These are phyloP conservation scores for Morpho helenor DNA, from an alignment of 2,888 invertebrate genomes.

Conservation along the genomic window DNA sequence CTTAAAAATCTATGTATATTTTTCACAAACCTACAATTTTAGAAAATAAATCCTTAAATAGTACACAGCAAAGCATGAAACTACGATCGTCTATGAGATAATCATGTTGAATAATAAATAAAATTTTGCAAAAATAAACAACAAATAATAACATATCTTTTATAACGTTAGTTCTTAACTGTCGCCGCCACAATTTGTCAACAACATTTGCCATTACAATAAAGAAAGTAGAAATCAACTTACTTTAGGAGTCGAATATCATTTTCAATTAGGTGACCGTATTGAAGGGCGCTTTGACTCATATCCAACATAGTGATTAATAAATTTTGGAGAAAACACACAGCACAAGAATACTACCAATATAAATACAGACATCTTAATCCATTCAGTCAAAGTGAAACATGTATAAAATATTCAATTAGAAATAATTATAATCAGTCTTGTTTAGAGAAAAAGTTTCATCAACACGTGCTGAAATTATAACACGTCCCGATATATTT, in stretches of 20 bases:
- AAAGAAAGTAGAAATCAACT: slow-evolving; percentile 61
- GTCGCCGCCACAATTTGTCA: slow-evolving; percentile 76
- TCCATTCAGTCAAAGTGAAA: slow-evolving; percentile 77
- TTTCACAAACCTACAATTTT: slow-evolving; percentile 70
- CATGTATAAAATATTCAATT: slow-evolving; percentile 78
- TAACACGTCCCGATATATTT: slow-evolving; percentile 58
- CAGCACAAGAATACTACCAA: slow-evolving; percentile 71
- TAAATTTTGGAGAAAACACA: slow-evolving; percentile 62
- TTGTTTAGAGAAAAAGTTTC: slow-evolving; percentile 78
- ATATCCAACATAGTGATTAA: slow-evolving; percentile 78
- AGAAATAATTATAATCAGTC: slow-evolving; percentile 81
- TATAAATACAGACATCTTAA: slow-evolving; percentile 75
- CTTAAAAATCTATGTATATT: slow-evolving; percentile 79
- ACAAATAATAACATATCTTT: slow-evolving; percentile 66
- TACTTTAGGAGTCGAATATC: slow-evolving; percentile 59
- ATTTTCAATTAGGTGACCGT: slow-evolving; percentile 70
- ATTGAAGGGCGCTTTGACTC: slow-evolving; percentile 77
- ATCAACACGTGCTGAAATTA: slow-evolving; percentile 58
- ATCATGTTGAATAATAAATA: slow-evolving; percentile 68
- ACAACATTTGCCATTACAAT: slow-evolving; percentile 75
- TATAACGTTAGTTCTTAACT: slow-evolving; percentile 52
- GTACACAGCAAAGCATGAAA: slow-evolving; percentile 58
- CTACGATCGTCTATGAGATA: slow-evolving; percentile 66
- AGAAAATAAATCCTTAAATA: slow-evolving; percentile 65
- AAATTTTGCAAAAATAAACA: slow-evolving; percentile 75